Base-by-base conservation (phyloP, 2,888 invertebrate genomes). In the Clistopyga incitator region DNA sequence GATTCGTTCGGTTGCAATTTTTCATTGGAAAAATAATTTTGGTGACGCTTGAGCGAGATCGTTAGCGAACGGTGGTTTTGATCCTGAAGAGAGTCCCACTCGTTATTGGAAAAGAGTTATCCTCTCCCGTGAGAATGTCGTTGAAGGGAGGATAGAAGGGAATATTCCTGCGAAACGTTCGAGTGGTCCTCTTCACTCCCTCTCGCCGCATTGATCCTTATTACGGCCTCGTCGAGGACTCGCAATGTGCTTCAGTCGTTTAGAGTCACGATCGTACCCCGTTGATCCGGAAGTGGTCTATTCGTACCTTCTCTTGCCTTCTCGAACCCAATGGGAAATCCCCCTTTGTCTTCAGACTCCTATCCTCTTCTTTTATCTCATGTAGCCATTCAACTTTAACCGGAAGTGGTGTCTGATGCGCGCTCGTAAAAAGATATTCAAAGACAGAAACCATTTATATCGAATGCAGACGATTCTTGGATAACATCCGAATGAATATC, bases 61-160 rank as follows among this genome's bases (percentile, higher is more conserved):
- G 74, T 75, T 74, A 74, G 54, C 38, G 74, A 75, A 78, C 20
- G 70, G 72, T 78, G 76, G 80, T 80, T 72, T 64, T 74, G 68
- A 81, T 74, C 65, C 77, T 25, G 72, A 64, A 38, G 38, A 72
- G 68, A 74, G 47, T 68, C 56, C 45, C 74, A 70, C 64, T 81
- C 74, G 65, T 75, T 74, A 74, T 75, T 61, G 78, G 74, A 78
- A 78, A 84, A 78, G 78, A 78, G 64, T 74, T 84, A 75, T 71
- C 65, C 25, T 52, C 59, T 52, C 59, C 34, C 34, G 45, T 56
- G 52, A 47, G 38, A 70, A 64, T 71, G 54, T 68, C 76, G 45
- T 34, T 78, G n/a, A n/a, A 4, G n/a, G n/a, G 56, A 34, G 42
- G 42, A 50, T 45, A 23, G 50, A 20, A 10, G 45, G 50, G 68